A percentile compares a stretch with the other conserved stretches of the same genome.
phyloP scores from a whole-genome alignment of 2,797 vertebrate genomes.

The Anisognathus igniventris region DNA sequence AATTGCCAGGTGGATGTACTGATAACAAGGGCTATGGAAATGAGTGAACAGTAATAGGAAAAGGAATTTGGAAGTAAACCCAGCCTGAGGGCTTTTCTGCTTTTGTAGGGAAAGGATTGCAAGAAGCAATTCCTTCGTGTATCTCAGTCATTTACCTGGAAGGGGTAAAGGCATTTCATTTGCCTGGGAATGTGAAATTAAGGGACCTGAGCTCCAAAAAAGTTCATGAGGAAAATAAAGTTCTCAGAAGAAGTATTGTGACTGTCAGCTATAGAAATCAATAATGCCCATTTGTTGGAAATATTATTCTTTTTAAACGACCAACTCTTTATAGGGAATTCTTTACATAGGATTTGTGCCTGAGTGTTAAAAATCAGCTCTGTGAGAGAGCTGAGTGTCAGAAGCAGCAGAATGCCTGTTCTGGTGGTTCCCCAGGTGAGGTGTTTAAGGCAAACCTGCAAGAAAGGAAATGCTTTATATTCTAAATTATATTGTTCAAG shows the following conservation, averaged over 20 bases:
- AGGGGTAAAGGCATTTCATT: not conserved
- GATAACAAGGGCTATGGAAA: not conserved
- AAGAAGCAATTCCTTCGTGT: not conserved
- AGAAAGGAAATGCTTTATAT: not conserved
- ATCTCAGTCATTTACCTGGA: not conserved
- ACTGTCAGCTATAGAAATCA: not conserved
- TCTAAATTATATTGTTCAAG: not conserved
- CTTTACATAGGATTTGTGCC: not conserved
- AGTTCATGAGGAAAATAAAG: not conserved
- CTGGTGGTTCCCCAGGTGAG: not conserved
- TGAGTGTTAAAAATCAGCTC: not conserved
- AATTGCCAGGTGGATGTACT: not conserved
- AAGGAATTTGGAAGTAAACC: not conserved
- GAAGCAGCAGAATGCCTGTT: not conserved
- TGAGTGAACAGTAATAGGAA: not conserved
- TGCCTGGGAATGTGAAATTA: not conserved
- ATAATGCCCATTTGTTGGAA: not conserved
- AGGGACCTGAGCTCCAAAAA: not conserved
- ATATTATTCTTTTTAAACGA: not conserved
- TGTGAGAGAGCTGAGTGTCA: rapidly evolving
- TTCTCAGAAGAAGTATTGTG: not conserved
- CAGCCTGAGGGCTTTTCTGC: not conserved
- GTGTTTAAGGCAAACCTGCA: not conserved
- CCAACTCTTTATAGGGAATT: not conserved
- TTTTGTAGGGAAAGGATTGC: not conserved